Conservation (phyloP, 2,113 vertebrate species). For the Leiothrix lutea region DNA sequence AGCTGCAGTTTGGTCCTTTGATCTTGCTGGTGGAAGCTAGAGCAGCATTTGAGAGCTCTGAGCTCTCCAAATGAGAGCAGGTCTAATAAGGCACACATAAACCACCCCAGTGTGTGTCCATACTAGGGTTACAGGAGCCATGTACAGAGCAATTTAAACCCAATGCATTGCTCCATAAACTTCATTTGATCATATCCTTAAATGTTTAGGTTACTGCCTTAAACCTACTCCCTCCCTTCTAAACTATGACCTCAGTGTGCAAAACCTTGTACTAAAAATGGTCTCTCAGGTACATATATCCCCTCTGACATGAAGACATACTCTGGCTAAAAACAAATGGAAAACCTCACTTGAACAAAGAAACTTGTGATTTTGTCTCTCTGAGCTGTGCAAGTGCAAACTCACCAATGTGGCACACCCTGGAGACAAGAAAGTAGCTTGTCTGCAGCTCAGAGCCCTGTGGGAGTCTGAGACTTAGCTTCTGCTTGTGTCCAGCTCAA, state of each 20-base stretch:
- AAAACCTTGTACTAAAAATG: neutral
- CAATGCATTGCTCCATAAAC: neutral
- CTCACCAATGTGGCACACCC: neutral
- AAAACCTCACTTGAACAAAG: neutral
- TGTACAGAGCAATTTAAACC: neutral
- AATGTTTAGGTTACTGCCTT: neutral
- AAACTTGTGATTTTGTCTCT: neutral
- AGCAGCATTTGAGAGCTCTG: neutral
- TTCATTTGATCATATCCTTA: neutral
- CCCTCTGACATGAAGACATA: neutral
- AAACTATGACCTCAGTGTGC: neutral
- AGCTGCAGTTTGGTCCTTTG: neutral
- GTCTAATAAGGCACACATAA: neutral
- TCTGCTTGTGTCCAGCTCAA: neutral
- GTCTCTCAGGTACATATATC: neutral
- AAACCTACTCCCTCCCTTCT: neutral
- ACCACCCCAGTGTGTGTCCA: rapidly evolving
- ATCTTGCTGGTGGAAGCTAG: neutral
- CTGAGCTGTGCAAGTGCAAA: neutral
- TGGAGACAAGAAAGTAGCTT: neutral
- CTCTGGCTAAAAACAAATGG: neutral
- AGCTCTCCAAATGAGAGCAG: neutral
- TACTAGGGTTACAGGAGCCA: neutral
- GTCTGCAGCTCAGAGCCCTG: neutral
- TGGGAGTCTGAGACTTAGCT: neutral